Base-by-base conservation (phyloP, 2,888 invertebrate genomes). In the Ennomos erosarius region DNA sequence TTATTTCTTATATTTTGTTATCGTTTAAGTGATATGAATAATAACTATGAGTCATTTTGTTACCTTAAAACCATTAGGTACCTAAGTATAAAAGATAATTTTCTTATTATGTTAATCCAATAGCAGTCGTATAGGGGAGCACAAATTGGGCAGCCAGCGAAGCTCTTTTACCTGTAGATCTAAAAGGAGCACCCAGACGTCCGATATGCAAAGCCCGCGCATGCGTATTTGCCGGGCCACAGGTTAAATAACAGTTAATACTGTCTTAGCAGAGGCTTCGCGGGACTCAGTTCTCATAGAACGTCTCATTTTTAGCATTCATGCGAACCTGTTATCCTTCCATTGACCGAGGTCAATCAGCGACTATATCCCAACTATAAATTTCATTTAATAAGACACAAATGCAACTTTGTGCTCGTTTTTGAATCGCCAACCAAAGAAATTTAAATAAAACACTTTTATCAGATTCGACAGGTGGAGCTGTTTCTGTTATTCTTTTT, bases 351-450 rank as follows among this genome's bases (percentile, higher is more conserved):
- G 91, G 90, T 91, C 92, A 90, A 90, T 91, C 90, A 90, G 88
- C 79, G 78, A 85, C 86, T 85, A 89, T 88, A 85, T 80, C 77
- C 87, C 78, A 87, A 85, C 91, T 90, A 92, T 92, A 92, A 91
- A 92, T 92, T 92, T 91, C 84, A 87, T 91, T 92, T 92, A 92
- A 92, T 92, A 91, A 91, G 92, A 92, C 92, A 92, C 91, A 92
- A 92, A 90, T 88, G 78, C 83, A 77, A 79, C 84, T 81, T 85
- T 83, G 71, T 87, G 84, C 78, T 90, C 82, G 82, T 91, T 91
- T 92, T 89, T 86, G 87, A 82, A 77, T 86, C 83, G 84, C 85
- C 81, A 84, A 78, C 83, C 80, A 84, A 84, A 86, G 85, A 90
- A 89, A 92, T 92, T 91, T 90, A 90, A 92, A 92, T 91, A 88